Evolutionary conservation across 2,888 invertebrate species (phyloP).

Genomic region (Spatulosminthurus flaviceps): DNA sequence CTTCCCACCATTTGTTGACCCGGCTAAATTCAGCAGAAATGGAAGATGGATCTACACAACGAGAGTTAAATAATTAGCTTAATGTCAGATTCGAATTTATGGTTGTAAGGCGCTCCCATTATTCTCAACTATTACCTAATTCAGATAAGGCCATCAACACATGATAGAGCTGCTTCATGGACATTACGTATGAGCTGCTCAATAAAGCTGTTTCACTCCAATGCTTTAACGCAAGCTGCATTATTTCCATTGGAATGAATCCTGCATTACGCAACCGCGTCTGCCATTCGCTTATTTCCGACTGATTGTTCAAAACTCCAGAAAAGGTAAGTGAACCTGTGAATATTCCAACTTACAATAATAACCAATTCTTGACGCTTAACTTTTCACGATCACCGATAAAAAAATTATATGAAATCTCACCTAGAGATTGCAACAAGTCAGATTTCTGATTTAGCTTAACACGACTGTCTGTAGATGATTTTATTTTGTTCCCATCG

Average conservation of each 20-base stretch:
- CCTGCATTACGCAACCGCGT: constrained; percentile 51
- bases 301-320: constrained; percentile 58
- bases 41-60: constrained; percentile 36
- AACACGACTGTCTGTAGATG: constrained; percentile 23
- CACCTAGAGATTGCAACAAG: constrained; percentile 40
- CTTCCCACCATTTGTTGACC: constrained; percentile 84
- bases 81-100: not conserved
- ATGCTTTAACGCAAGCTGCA: constrained; percentile 54
- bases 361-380: no score
- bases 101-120: not conserved
- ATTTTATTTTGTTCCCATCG: constrained; percentile 56
- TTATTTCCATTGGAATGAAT: constrained; percentile 52
- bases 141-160: constrained; percentile 71
- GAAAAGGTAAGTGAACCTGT: constrained; percentile 54
- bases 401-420: no score
- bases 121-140: constrained; percentile 64
- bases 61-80: not conserved
- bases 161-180: constrained; percentile 59
- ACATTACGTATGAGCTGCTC: constrained; percentile 53
- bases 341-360: no score
- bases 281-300: constrained; percentile 57
- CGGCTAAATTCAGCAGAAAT: constrained; percentile 75
- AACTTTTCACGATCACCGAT: no score
- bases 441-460: constrained; percentile 56
- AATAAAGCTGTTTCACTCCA: constrained; percentile 59